Base-by-base conservation (phyloP, 1,140 invertebrate species). In the Drosophila sp. region DNA sequence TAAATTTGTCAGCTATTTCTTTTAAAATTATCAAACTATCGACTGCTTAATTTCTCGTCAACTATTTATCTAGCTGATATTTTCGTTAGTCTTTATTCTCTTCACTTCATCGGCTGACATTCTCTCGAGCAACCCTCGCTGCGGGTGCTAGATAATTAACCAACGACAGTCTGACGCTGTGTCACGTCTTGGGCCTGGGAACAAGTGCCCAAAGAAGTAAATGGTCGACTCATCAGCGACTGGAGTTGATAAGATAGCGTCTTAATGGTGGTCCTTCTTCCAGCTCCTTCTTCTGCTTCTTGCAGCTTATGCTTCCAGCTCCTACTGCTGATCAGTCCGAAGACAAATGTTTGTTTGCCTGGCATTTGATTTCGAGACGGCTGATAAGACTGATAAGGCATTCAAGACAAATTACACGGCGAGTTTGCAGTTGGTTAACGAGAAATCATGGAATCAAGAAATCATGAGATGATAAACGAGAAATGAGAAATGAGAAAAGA, bases 281-380 rank as follows among this genome's bases (percentile, higher is more conserved):
- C 56, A 40, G 25, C 48, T 45, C 2, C 62, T 18, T 40, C 48
- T 56, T n/a, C n/a, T n/a, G n/a, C n/a, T n/a, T n/a, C n/a, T n/a
- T n/a, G n/a, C n/a, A n/a, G n/a, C n/a, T n/a, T n/a, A n/a, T n/a
- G n/a, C 29, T 29, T 11, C 16, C 45, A 36, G 40, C 57, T 50
- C 16, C 40, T 7, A 11, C 71, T 63, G 25, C 18, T 16, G 13
- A 27, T 59, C 57, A 53, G 58, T 61, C 48, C 71, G 75, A 64
- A 82, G 82, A 87, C 72, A 87, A 87, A 87, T 87, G 82, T 87
- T 82, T 87, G 76, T 82, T 87, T 87, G 74, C 51, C 45, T 29
- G 53, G 53, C 69, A 67, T 72, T 76, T 82, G 79, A 81, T 82
- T 75, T 57, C 56, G 40, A 66, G 50, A n/a, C 48, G 27, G 14